phyloP scores from a whole-genome alignment of 2,888 invertebrate species.

The Ferrisia virgata region DNA sequence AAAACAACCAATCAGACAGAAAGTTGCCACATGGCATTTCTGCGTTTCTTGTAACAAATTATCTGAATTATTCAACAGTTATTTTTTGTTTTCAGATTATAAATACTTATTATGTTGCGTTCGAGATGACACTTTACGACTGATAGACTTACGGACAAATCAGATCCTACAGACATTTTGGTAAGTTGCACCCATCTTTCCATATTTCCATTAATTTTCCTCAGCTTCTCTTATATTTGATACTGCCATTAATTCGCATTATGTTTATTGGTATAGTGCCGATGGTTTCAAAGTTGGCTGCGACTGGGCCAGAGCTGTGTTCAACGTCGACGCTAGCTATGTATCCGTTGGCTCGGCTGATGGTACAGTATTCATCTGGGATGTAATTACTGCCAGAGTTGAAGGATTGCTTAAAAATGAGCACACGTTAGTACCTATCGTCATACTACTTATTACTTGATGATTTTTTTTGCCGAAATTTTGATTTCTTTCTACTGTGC shows the following conservation, averaged over 20 bases:
- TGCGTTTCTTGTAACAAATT: background rate
- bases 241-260: no score
- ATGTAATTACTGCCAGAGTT: constrained; percentile 69
- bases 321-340: constrained; percentile 86
- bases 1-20: no score
- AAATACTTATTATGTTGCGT: constrained; percentile 88
- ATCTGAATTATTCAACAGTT: background rate
- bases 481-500: no score
- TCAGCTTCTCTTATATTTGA: no score
- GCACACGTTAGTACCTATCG: constrained; percentile 55
- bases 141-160: constrained; percentile 92
- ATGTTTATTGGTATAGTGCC: no score
- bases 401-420: constrained; percentile 68
- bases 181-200: constrained; percentile 60
- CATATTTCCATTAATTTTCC: constrained; percentile 19
- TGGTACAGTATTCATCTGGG: constrained; percentile 91
- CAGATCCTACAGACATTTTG: constrained; percentile 84
- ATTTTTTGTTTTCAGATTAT: constrained; percentile 65
- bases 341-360: constrained; percentile 89
- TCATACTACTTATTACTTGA: background rate
- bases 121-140: constrained; percentile 89
- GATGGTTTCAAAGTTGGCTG: constrained; percentile 94
- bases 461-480: no score
- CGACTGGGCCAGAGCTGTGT: constrained; percentile 89
- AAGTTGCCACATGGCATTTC: no score